These are phyloP conservation scores for Cottoperca gobio DNA, from an alignment of 2,797 vertebrate genomes.

Conservation along the genomic window DNA sequence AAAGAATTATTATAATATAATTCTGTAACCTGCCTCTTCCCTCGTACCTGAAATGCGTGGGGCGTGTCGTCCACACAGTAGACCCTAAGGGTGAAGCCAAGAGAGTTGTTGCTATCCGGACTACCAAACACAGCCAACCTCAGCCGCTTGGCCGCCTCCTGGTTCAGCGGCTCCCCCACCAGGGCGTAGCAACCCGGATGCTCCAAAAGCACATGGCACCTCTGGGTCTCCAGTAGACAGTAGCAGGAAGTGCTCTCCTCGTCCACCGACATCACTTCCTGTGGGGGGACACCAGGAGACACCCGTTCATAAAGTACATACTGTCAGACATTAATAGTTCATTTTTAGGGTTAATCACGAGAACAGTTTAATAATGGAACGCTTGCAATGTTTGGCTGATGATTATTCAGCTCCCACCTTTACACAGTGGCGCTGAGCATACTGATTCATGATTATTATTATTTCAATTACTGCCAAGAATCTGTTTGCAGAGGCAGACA, in stretches of 20 bases:
- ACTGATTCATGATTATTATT: slow-evolving; percentile 28
- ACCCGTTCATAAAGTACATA: neutral
- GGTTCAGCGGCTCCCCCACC: slow-evolving; percentile 92
- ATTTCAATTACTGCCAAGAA: slow-evolving; percentile 40
- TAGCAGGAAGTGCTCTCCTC: slow-evolving; percentile 97
- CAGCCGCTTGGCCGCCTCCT: slow-evolving; percentile 92
- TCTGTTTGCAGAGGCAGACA: slow-evolving; percentile 18
- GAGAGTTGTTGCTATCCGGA: slow-evolving; percentile 87
- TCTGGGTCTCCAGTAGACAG: slow-evolving; percentile 94
- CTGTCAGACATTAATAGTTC: neutral
- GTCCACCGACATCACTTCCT: slow-evolving; percentile 98
- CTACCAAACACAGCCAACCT: slow-evolving; percentile 96
- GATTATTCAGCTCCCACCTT: slow-evolving; percentile 4
- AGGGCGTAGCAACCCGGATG: slow-evolving; percentile 95
- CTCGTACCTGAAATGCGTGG: slow-evolving; percentile 94
- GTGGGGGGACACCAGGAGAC: slow-evolving; percentile 11
- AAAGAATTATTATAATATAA: too few species aligned
- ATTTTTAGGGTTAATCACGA: slow-evolving; percentile 9
- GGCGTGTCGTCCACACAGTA: slow-evolving; percentile 99
- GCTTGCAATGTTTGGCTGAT: neutral
- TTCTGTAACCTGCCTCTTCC: neutral
- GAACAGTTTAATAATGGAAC: neutral
- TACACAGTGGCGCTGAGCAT: neutral
- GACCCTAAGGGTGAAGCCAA: slow-evolving; percentile 95
- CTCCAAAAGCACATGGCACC: slow-evolving; percentile 94